Base-by-base conservation (phyloP, 2,797 vertebrate species). In the Triplophysa bombifrons region DNA sequence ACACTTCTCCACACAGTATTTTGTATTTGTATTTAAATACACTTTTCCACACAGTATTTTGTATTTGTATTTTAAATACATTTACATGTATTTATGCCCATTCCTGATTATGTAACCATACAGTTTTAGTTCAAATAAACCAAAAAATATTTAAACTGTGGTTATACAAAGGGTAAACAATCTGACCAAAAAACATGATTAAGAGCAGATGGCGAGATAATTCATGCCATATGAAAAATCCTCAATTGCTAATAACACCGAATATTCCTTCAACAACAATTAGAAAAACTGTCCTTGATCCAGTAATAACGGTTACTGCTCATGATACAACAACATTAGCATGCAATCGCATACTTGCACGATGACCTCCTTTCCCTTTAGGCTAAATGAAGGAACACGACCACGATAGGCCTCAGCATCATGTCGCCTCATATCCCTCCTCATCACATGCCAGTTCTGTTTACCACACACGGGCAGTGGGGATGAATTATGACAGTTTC, bases 401-500 rank as follows among this genome's bases (percentile, higher is more conserved):
- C 72, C 72, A 81, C 81, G 80, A 60, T 78, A 74, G 84, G 81
- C 82, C 85, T 41, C 83, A 78, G 82, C 87, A 87, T 87, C 85
- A 89, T 87, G 86, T 88, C 84, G 82, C 82, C 81, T 89, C 79
- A 83, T 86, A 76, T 84, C 76, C 68, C 78, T 85, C 71, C 84
- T 80, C 80, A 82, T 91, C 88, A 90, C 83, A 66, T 88, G 87
- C 83, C 89, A 87, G 73, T 68, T 88, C 85, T 88, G 84, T 92
- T 91, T 90, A 91, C 90, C 72, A 71, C 74, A 73, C 67, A 65
- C 82, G 88, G 88, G 88, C 60, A 91, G 89, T 61, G 38, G 78
- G 84, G 81, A 92, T 93, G 63, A 93, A 93, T 92, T 89, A 94
- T 93, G 85, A 88, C 93, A 66, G 58, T 60, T 27, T 19, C 84